Evolutionary conservation across 2,113 vertebrate genomes (phyloP).

Genomic region (Trochalopteron elliotii): DNA sequence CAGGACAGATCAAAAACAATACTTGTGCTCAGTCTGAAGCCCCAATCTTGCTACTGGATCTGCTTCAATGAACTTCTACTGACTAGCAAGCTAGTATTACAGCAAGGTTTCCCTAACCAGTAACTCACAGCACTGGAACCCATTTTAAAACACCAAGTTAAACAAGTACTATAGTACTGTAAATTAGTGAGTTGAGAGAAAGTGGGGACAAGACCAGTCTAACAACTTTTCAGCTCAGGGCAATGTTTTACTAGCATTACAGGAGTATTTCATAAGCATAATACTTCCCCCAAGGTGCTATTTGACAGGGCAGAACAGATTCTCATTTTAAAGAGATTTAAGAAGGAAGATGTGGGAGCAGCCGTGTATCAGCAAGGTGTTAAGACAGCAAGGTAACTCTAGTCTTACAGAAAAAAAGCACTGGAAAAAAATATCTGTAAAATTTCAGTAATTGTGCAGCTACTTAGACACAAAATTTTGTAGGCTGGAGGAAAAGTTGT

Average conservation of each 20-base stretch:
- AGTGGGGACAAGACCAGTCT: not conserved
- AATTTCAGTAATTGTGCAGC: not conserved
- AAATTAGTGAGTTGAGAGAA: not conserved
- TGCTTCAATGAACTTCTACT: not conserved
- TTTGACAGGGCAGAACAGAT: not conserved
- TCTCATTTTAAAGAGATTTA: not conserved
- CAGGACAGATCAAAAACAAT: not conserved
- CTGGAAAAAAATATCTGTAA: not conserved
- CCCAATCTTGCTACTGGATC: not conserved
- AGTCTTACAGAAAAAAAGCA: not conserved
- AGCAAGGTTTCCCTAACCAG: not conserved
- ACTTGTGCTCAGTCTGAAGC: not conserved
- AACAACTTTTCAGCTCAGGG: not conserved
- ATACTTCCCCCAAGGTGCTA: not conserved
- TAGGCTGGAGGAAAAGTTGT: not conserved
- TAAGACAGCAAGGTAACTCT: not conserved
- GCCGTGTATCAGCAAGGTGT: not conserved
- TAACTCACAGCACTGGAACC: not conserved
- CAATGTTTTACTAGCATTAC: not conserved
- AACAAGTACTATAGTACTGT: not conserved
- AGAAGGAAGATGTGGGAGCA: not conserved
- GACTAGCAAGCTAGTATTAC: not conserved
- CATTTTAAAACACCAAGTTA: not conserved
- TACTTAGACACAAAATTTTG: not conserved
- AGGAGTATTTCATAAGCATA: not conserved